Percentiles rank a stretch among this genome's conserved stretches.
These are phyloP conservation scores for Parambassis ranga DNA, from an alignment of 2,797 vertebrate genomes.

Conservation along the genomic window DNA sequence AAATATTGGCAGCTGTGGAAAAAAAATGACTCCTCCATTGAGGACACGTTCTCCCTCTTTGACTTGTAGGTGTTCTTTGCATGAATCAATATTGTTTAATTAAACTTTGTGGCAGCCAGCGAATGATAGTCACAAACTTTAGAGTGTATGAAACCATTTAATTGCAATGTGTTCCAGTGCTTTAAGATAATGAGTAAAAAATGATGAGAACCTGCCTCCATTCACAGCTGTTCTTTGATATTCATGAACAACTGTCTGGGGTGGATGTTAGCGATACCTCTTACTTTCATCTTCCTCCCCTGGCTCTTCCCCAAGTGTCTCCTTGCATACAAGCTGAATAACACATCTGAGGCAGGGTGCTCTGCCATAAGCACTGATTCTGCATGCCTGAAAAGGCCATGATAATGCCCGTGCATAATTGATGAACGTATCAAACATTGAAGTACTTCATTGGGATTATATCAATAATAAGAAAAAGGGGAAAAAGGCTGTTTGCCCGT, in stretches of 20 bases:
- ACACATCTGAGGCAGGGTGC: constrained; percentile 71
- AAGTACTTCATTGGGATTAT: constrained; percentile 56
- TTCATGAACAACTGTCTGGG: constrained; percentile 87
- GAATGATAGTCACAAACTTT: constrained; percentile 51
- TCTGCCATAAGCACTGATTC: constrained; percentile 67
- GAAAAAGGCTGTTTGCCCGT: constrained; percentile 4
- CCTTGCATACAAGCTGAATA: constrained; percentile 70
- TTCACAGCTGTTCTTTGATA: constrained; percentile 87
- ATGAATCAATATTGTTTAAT: constrained; percentile 53
- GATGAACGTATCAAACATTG: constrained; percentile 71
- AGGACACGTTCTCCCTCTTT: constrained; percentile 12
- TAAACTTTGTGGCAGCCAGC: constrained; percentile 35
- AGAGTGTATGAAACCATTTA: constrained; percentile 56
- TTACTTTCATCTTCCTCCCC: constrained; percentile 83
- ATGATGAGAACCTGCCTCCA: constrained; percentile 68
- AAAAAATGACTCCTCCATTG: not conserved
- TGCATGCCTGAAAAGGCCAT: constrained; percentile 77
- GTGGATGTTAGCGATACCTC: constrained; percentile 80
- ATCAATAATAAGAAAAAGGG: constrained; percentile 32
- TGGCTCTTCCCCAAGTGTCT: constrained; percentile 80
- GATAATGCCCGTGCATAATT: constrained; percentile 73
- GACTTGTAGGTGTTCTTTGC: constrained; percentile 5
- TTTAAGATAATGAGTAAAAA: constrained; percentile 74
- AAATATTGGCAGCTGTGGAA: not conserved
- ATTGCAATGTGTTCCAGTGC: constrained; percentile 67